A percentile compares a stretch with the other conserved stretches of the same genome.
Conservation (phyloP, 2,888 invertebrate genomes). For the Caenorhabditis imperialis region DNA sequence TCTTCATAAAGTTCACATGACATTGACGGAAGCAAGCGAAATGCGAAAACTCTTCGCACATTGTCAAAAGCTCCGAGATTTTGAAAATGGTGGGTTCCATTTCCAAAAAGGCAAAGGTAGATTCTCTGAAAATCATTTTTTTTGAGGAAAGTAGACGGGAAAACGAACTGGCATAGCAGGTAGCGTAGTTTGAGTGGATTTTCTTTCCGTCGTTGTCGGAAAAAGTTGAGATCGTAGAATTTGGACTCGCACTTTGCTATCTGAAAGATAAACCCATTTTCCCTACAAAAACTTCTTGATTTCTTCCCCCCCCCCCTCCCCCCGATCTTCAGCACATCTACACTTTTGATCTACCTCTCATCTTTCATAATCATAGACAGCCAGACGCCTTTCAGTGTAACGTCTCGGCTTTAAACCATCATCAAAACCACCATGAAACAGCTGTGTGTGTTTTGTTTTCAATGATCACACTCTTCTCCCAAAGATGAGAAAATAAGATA, state of each 20-base stretch:
- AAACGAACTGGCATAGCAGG: slow-evolving; percentile 27
- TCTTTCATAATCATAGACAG: slow-evolving; percentile 16
- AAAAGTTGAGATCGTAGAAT: slow-evolving; percentile 28
- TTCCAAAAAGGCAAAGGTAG: slow-evolving; percentile 5
- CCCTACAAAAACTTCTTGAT: not conserved
- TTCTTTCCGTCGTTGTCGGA: not conserved
- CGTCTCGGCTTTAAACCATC: no score
- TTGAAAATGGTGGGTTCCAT: slow-evolving; percentile 32
- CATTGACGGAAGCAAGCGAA: slow-evolving; percentile 38
- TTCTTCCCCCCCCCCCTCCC: no score
- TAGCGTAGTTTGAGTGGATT: slow-evolving; percentile 17
- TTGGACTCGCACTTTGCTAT: slow-evolving; percentile 24
- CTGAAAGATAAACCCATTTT: slow-evolving; percentile 3
- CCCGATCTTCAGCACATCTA: not conserved
- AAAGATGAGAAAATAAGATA: no score
- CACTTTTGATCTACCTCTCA: not conserved
- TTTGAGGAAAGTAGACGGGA: not conserved
- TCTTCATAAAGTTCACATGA: slow-evolving; percentile 30
- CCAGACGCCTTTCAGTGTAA: slow-evolving; percentile 7
- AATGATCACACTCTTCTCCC: no score
- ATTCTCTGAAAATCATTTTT: slow-evolving; percentile 8
- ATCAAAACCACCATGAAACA: no score
- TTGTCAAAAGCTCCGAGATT: slow-evolving; percentile 17
- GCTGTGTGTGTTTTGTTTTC: slow-evolving; percentile 23
- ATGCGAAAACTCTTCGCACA: slow-evolving; percentile 26